phyloP scores from a whole-genome alignment of 2,888 invertebrate species.

The Xestia sexstrigata region DNA sequence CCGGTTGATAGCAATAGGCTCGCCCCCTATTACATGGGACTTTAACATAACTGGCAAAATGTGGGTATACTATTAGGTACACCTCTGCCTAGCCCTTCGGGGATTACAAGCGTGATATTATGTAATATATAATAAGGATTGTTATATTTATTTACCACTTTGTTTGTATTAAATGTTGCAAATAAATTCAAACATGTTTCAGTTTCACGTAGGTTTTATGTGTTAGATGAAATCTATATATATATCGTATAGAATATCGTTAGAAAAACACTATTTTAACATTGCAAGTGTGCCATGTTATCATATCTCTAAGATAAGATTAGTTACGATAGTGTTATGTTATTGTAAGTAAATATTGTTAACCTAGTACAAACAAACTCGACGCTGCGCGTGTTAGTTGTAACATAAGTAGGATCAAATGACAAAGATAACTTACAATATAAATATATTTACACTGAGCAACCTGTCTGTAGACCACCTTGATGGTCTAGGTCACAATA shows the following conservation, averaged over 20 bases:
- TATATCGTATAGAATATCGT: not conserved
- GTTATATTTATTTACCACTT: too few relatives aligned
- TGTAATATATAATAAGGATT: too few relatives aligned
- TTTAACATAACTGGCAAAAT: too few relatives aligned
- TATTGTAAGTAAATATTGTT: slow-evolving; percentile 7
- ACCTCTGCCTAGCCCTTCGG: too few relatives aligned
- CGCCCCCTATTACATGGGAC: too few relatives aligned
- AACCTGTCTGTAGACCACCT: too few relatives aligned
- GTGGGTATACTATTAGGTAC: too few relatives aligned
- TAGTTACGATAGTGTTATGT: not conserved
- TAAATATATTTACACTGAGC: too few relatives aligned
- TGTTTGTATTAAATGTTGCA: too few relatives aligned
- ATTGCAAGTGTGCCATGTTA: slow-evolving; percentile 6
- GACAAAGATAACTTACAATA: not conserved
- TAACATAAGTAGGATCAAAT: not conserved
- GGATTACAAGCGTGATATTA: too few relatives aligned
- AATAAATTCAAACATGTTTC: not conserved
- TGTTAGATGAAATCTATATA: not conserved
- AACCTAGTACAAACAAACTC: not conserved
- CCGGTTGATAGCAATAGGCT: too few relatives aligned
- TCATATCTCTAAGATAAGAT: not conserved
- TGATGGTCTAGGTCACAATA: too few relatives aligned
- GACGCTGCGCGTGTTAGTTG: not conserved
- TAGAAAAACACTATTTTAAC: not conserved
- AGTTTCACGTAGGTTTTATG: not conserved